These are phyloP conservation scores for Cacatua alba DNA, from an alignment of 2,113 vertebrate genomes.

Conservation along the genomic window DNA sequence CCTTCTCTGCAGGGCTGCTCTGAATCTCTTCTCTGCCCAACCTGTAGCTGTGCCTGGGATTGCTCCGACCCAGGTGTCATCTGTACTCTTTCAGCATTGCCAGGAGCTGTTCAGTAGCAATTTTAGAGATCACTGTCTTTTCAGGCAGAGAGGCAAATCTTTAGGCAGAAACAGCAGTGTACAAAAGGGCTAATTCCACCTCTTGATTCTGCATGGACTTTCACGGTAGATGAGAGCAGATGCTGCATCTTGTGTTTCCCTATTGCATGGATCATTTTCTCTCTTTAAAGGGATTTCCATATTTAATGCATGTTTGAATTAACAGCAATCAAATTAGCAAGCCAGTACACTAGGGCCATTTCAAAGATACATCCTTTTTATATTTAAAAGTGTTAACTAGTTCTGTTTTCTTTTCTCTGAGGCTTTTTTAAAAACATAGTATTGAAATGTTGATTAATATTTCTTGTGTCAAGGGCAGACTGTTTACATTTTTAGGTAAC, in stretches of 20 bases:
- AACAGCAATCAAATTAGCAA: not conserved
- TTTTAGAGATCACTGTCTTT: not conserved
- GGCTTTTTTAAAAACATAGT: not conserved
- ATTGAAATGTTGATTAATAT: not conserved
- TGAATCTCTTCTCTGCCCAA: no score
- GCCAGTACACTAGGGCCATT: not conserved
- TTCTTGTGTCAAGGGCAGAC: not conserved
- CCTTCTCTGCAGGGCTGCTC: no score
- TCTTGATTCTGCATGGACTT: not conserved
- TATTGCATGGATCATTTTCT: not conserved
- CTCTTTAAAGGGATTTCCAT: not conserved
- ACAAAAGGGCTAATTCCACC: not conserved
- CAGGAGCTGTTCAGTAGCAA: not conserved
- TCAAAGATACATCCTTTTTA: not conserved
- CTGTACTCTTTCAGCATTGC: not conserved
- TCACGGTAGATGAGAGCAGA: not conserved
- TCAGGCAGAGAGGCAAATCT: not conserved
- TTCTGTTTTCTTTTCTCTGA: not conserved
- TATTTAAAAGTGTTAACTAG: not conserved
- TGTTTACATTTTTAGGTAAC: not conserved
- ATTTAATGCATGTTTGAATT: not conserved
- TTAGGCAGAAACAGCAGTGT: not conserved
- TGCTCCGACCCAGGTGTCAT: not conserved
- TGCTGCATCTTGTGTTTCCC: not conserved
- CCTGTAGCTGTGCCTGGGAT: no score